Percentiles rank a stretch among this genome's conserved stretches.
These are phyloP conservation scores for Pygoscelis adeliae DNA, from an alignment of 2,113 vertebrate species.

Conservation along the genomic window DNA sequence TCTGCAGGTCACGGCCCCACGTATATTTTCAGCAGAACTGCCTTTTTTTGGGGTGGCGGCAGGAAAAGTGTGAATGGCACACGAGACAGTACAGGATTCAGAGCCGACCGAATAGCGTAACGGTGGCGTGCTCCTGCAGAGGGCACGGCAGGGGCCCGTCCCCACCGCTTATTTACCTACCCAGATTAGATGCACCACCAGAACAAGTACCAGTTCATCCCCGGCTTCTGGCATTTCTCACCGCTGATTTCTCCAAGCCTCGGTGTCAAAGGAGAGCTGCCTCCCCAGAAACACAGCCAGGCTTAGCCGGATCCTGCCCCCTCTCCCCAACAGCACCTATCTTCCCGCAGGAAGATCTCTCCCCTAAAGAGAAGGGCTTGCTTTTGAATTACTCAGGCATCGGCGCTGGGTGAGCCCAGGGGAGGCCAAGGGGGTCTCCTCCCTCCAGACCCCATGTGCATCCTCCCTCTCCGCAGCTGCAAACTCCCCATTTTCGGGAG, in stretches of 20 bases:
- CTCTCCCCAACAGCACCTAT: not conserved
- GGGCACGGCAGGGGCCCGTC: not conserved
- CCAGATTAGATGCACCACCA: not conserved
- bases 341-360: not conserved
- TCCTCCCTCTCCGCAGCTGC: not conserved
- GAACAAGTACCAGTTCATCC: slow-evolving; percentile 16
- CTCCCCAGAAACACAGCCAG: not conserved
- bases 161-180: not conserved
- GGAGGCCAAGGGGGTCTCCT: not conserved
- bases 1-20: not conserved
- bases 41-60: not conserved
- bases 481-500: rapidly evolving
- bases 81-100: not conserved
- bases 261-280: not conserved
- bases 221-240: not conserved
- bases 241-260: not conserved
- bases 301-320: not conserved
- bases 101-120: not conserved
- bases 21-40: not conserved
- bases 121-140: rapidly evolving
- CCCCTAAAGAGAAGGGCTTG: not conserved
- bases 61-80: not conserved
- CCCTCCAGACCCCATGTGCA: not conserved
- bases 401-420: rapidly evolving
- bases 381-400: not conserved